Evolutionary conservation across 2,797 vertebrate genomes (phyloP).

Genomic region (Chiloscyllium punctatum): DNA sequence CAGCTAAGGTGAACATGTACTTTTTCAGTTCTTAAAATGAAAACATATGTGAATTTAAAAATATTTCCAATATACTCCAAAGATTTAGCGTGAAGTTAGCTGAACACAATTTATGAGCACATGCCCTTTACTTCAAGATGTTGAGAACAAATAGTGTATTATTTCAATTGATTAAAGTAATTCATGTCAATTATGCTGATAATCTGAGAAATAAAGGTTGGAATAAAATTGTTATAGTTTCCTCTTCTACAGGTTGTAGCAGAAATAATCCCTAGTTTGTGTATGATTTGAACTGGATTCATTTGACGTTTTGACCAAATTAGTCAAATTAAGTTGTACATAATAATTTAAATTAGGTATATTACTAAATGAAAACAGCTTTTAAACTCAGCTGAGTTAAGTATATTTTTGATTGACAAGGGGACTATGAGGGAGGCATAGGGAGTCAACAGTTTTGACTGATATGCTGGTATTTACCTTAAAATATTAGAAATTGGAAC

Average conservation of each 20-base stretch:
- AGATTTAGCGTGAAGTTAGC: background rate
- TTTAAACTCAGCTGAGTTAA: background rate
- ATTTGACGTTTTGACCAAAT: background rate
- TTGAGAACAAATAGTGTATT: background rate
- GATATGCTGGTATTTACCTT: too few relatives aligned
- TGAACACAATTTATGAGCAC: background rate
- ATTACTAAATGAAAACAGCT: background rate
- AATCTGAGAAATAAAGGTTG: background rate
- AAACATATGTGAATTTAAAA: background rate
- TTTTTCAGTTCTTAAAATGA: background rate
- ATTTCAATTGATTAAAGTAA: too few relatives aligned
- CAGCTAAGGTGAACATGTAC: conserved; percentile 73
- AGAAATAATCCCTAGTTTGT: background rate
- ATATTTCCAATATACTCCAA: too few relatives aligned
- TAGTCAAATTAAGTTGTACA: background rate
- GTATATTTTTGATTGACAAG: background rate
- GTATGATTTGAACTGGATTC: background rate
- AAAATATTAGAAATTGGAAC: too few relatives aligned
- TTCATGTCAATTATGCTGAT: background rate
- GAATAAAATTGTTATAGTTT: background rate
- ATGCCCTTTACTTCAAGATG: background rate
- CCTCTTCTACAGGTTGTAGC: background rate
- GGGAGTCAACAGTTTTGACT: too few relatives aligned
- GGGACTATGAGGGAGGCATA: too few relatives aligned
- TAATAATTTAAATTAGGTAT: background rate